Conservation (phyloP, 2,113 vertebrate species). For the Lepisosteus oculatus region DNA sequence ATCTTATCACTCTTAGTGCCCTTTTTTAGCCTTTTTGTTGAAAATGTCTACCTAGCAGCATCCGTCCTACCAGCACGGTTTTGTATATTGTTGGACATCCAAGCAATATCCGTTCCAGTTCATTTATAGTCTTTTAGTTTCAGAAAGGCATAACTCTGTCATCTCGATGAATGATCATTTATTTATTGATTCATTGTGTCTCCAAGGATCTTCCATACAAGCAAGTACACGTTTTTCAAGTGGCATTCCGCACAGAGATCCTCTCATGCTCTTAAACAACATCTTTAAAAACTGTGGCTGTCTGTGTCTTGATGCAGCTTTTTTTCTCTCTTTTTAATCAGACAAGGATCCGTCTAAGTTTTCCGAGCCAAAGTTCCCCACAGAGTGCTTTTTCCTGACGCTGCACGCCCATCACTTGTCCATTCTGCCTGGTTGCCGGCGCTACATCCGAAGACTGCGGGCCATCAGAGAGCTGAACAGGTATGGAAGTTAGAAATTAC, state of each 20-base stretch:
- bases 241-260: background rate
- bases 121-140: no score
- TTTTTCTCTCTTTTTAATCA: constrained; percentile 40
- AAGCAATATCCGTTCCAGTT: no score
- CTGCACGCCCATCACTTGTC: constrained; percentile 94
- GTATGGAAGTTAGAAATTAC: constrained; percentile 44
- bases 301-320: background rate
- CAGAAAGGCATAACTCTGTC: no score
- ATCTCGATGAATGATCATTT: no score
- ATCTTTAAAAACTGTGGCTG: background rate
- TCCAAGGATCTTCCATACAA: no score
- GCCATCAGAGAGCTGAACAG: constrained; percentile 96
- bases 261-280: background rate
- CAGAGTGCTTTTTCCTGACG: constrained; percentile 95
- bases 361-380: constrained; percentile 95
- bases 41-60: no score
- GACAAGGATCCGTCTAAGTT: constrained; percentile 79
- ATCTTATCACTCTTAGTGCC: no score
- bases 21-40: no score
- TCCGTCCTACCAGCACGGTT: no score
- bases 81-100: no score
- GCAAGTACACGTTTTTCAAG: background rate
- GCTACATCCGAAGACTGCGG: constrained; percentile 89
- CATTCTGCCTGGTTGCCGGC: constrained; percentile 89
- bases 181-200: no score